Evolutionary conservation across 2,888 invertebrate species (phyloP).

Genomic region (Palloptera scutellata): DNA sequence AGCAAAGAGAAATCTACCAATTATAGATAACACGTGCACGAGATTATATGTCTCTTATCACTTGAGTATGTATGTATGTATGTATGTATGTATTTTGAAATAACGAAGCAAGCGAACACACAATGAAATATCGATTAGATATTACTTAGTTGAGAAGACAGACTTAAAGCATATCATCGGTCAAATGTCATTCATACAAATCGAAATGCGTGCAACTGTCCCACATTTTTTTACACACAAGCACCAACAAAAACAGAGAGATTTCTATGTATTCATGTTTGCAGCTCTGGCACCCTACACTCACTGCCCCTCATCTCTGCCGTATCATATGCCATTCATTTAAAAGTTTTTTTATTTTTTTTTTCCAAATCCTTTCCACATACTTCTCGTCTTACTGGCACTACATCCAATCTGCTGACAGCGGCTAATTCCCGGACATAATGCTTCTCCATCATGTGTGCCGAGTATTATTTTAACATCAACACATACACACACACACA

Average conservation of each 20-base stretch:
- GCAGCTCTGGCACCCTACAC: neutral
- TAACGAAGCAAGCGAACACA: too few relatives aligned
- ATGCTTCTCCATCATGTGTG: neutral
- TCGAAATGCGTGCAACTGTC: neutral
- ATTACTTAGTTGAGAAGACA: neutral
- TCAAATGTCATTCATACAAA: conserved; percentile 1
- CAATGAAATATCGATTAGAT: too few relatives aligned
- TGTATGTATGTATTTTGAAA: too few relatives aligned
- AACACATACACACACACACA: neutral
- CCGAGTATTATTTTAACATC: neutral
- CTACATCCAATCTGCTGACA: neutral
- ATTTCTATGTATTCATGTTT: neutral
- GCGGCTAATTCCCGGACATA: conserved; percentile 2
- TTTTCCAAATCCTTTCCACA: neutral
- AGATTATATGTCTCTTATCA: too few relatives aligned
- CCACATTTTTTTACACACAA: neutral
- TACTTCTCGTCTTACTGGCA: neutral
- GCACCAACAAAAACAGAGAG: neutral
- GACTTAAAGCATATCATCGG: neutral
- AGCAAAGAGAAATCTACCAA: too few relatives aligned
- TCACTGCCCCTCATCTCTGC: neutral
- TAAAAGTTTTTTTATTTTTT: neutral
- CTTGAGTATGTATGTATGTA: too few relatives aligned
- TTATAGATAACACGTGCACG: too few relatives aligned
- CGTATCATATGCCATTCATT: neutral